A percentile compares a stretch with the other conserved stretches of the same genome.
Evolutionary conservation across 2,797 vertebrate genomes (phyloP).

Genomic region (Xerus rutilus): DNA sequence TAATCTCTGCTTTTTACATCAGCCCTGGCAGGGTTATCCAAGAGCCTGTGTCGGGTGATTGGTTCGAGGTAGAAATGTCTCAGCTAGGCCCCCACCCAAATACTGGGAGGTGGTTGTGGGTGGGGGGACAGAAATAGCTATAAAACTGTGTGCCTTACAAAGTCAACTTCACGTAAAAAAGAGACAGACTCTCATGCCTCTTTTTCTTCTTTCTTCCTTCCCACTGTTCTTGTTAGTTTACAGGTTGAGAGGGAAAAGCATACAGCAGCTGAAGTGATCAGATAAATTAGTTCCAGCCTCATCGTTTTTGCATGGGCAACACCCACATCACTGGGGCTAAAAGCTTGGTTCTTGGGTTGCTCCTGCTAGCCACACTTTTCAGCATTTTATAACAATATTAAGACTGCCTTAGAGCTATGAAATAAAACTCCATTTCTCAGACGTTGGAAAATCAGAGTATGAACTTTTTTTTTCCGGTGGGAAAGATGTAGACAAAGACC

Average conservation of each 20-base stretch:
- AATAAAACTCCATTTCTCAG: constrained; percentile 69
- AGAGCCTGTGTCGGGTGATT: constrained; percentile 12
- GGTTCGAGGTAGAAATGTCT: constrained; percentile 71
- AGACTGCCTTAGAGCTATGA: constrained; percentile 41
- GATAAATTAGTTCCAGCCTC: not conserved
- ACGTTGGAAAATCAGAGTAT: constrained; percentile 65
- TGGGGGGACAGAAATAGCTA: not conserved
- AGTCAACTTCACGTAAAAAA: constrained; percentile 25
- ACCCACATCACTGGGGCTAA: constrained; percentile 13
- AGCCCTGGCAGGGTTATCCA: not conserved
- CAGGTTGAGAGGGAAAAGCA: not conserved
- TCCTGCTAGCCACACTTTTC: constrained; percentile 23
- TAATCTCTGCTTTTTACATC: constrained; percentile 4
- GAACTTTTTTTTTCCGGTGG: constrained; percentile 31
- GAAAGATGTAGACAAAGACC: not conserved
- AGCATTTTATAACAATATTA: constrained; percentile 55
- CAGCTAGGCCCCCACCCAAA: constrained; percentile 55
- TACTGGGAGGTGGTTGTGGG: not conserved
- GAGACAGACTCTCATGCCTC: not conserved
- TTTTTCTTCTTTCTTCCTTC: not conserved
- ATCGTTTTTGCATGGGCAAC: not conserved
- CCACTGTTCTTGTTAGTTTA: not conserved
- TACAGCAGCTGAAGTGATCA: constrained; percentile 6
- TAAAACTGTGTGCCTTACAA: constrained; percentile 38
- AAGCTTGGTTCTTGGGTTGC: constrained; percentile 46